Evolutionary conservation across 2,888 invertebrate species (phyloP), one percentile per base, ranked within the genome.

Genomic region (Cybosia mesomella): DNA sequence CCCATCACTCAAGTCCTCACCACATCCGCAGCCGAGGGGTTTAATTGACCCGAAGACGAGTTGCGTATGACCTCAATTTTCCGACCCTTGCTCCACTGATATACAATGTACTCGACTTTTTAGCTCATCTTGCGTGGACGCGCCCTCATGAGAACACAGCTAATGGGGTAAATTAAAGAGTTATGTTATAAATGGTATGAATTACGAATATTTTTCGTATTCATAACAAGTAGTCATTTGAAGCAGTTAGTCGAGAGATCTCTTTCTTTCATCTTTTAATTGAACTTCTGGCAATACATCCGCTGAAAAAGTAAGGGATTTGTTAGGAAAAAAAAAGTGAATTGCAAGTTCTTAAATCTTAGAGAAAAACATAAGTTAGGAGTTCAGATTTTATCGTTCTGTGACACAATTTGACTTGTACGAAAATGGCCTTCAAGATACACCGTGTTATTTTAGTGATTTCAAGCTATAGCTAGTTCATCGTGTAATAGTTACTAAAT

Each of bases 31-130:
- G 72, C 68, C 71, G 72, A 72, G 74, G 69, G 78, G 86, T 82
- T 82, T 89, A 90, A 91, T 91, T 87, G 91, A 87, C 84, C 87
- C 77, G 86, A 88, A 89, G 89, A 87, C 83, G 83, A 83, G 88
- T 81, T 87, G 83, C 86, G 87, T 85, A 79, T 83, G 85, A 83
- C 87, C 88, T 84, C 86, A 87, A 89, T 89, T 87, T 88, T 85
- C 89, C 87, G 83, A 82, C 83, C 85, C 85, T 82, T 84, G 82
- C 80, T 73, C 76, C 68, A 73, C 68, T 79, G 82, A 81, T 76
- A 81, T 74, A 80, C 76, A 72, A 70, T 75, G 73, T 75, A 73
- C 59, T 58, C 68, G 75, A 80, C 85, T 86, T 89, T 88, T 87
- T 87, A 86, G 85, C 83, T 71, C 67, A 70, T 74, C 58, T 65